phyloP scores from a whole-genome alignment of 2,113 vertebrate species.

The Phylloscopus trochilus region DNA sequence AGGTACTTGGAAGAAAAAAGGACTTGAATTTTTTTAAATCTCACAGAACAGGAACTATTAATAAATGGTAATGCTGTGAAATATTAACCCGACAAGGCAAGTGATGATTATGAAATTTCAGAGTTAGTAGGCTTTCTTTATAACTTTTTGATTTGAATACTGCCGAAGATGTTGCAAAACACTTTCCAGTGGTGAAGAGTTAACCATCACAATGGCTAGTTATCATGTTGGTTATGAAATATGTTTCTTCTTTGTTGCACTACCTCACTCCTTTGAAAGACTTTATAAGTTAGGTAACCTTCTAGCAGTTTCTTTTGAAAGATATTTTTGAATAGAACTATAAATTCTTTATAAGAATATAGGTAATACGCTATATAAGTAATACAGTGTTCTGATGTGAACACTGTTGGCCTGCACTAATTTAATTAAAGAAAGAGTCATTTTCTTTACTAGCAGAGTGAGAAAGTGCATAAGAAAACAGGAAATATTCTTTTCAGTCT shows the following conservation, averaged over 20 bases:
- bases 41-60: neutral
- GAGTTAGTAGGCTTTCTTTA: neutral
- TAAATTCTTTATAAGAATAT: neutral
- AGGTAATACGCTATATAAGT: neutral
- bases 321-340: neutral
- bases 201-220: neutral
- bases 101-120: neutral
- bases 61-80: neutral
- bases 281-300: neutral
- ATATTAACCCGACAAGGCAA: neutral
- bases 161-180: neutral
- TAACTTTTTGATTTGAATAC: neutral
- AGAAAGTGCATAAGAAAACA: neutral
- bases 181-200: neutral
- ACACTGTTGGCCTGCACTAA: neutral
- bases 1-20: neutral
- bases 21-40: neutral
- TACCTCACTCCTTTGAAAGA: neutral
- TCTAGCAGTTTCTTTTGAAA: neutral
- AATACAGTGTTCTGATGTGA: neutral
- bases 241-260: neutral
- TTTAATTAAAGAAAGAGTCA: slow-evolving; percentile 21
- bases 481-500: slow-evolving; percentile 49
- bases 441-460: slow-evolving; percentile 20
- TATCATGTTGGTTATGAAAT: neutral